phyloP scores from a whole-genome alignment of 2,888 invertebrate species.

The Dysmachus trigonus region DNA sequence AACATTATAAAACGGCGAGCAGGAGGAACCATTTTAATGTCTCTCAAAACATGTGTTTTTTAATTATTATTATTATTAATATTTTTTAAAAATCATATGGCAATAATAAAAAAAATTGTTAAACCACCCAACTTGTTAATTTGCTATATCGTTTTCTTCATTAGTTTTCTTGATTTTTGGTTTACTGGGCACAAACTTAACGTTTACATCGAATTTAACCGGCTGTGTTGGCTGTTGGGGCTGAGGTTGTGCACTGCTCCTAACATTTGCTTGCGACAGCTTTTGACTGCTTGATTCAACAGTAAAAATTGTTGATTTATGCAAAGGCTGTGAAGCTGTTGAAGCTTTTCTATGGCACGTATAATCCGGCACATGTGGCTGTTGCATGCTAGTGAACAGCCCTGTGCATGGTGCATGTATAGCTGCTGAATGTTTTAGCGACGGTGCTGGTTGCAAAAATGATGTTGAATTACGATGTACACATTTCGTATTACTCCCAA shows the following conservation, averaged over 20 bases:
- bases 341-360: slow-evolving; percentile 30
- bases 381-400: slow-evolving; percentile 63
- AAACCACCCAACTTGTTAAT: background rate
- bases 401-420: slow-evolving; percentile 56
- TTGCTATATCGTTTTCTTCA: slow-evolving; percentile 25
- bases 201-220: slow-evolving; percentile 81
- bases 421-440: background rate
- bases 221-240: slow-evolving; percentile 62
- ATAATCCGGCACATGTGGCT: slow-evolving; percentile 60
- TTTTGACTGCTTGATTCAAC: slow-evolving; percentile 35
- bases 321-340: slow-evolving; percentile 45
- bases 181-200: slow-evolving; percentile 75
- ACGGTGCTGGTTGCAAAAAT: slow-evolving; percentile 21
- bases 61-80: background rate
- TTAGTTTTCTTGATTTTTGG: slow-evolving; percentile 54
- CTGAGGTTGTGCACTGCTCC: slow-evolving; percentile 50
- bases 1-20: background rate
- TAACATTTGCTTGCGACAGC: slow-evolving; percentile 40
- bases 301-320: background rate
- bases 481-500: slow-evolving; percentile 50
- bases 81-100: background rate
- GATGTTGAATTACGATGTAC: slow-evolving; percentile 17
- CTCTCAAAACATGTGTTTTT: background rate
- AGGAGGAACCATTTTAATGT: background rate
- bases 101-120: slow-evolving; percentile 1